phyloP scores from a whole-genome alignment of 2,797 vertebrate species.

The Acanthopagrus latus region DNA sequence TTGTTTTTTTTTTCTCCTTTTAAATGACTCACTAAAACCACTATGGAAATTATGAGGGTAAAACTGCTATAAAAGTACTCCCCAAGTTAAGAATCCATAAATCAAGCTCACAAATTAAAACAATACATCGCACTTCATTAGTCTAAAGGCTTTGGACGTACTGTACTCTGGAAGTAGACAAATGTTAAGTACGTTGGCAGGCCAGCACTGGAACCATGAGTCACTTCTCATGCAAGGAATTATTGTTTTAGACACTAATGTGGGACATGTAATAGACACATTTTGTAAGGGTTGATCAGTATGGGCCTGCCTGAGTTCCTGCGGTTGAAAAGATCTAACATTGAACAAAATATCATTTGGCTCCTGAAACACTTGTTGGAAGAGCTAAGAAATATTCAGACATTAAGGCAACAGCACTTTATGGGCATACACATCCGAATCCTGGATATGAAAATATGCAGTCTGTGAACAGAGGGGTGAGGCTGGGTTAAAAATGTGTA shows the following conservation, averaged over 20 bases:
- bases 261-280: slow-evolving; percentile 36
- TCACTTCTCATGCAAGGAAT: slow-evolving; percentile 37
- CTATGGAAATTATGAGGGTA: slow-evolving; percentile 3
- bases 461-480: slow-evolving; percentile 40
- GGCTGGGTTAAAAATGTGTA: slow-evolving; percentile 48
- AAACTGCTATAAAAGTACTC: slow-evolving; percentile 18
- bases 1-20: neutral
- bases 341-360: slow-evolving; percentile 46
- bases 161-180: slow-evolving; percentile 17
- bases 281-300: slow-evolving; percentile 38
- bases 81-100: slow-evolving; percentile 8
- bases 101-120: slow-evolving; percentile 34
- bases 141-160: slow-evolving; percentile 29
- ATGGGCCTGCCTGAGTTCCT: slow-evolving; percentile 14
- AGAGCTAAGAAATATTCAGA: slow-evolving; percentile 54
- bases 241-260: slow-evolving; percentile 48
- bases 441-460: slow-evolving; percentile 71
- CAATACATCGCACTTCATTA: slow-evolving; percentile 32
- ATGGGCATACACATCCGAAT: slow-evolving; percentile 56
- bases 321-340: slow-evolving; percentile 38
- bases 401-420: slow-evolving; percentile 53
- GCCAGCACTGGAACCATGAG: slow-evolving; percentile 28
- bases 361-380: slow-evolving; percentile 43
- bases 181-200: slow-evolving; percentile 35
- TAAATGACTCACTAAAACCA: slow-evolving; percentile 17